Percentiles rank a stretch among this genome's conserved stretches.
These are phyloP conservation scores for Geodia barretti DNA, from an alignment of 37 sponge, comb jelly and placozoan genomes.

Conservation along the genomic window DNA sequence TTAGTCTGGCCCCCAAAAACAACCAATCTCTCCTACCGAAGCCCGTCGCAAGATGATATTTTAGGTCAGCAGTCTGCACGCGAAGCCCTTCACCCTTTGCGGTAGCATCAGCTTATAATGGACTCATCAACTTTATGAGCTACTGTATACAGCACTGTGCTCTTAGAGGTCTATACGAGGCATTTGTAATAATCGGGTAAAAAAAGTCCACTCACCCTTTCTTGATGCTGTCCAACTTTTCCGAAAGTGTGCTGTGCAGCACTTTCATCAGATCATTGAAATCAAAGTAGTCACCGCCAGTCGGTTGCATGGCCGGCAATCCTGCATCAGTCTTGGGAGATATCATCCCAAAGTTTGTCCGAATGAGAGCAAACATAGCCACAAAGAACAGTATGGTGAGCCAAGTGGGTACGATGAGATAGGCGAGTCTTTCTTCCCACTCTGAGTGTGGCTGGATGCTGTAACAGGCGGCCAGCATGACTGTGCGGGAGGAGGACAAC, in stretches of 20 bases:
- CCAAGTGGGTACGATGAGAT: constrained; percentile 45
- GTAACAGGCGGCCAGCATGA: constrained; percentile 61
- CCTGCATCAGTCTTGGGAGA: not conserved
- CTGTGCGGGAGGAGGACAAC: constrained; percentile 77
- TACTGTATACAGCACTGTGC: too few relatives aligned
- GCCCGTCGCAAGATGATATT: too few relatives aligned
- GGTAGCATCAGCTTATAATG: too few relatives aligned
- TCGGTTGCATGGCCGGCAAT: constrained; percentile 24
- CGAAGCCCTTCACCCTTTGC: too few relatives aligned
- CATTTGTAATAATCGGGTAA: too few relatives aligned
- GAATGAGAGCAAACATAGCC: constrained; percentile 28
- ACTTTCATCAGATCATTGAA: constrained; percentile 12
- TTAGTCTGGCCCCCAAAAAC: too few relatives aligned
- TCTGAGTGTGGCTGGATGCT: constrained; percentile 59
- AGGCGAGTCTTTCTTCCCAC: constrained; percentile 51
- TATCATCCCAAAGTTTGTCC: constrained; percentile 27
- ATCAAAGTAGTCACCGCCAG: constrained; percentile 53
- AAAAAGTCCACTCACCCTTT: not conserved
- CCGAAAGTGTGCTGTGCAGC: constrained; percentile 10
- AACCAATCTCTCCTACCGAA: too few relatives aligned
- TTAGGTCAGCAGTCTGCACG: too few relatives aligned
- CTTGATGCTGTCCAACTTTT: not conserved
- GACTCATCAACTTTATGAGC: too few relatives aligned
- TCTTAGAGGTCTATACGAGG: too few relatives aligned
- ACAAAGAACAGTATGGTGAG: constrained; percentile 24